A percentile compares a stretch with the other conserved stretches of the same genome.
phyloP scores from a whole-genome alignment of 2,888 invertebrate genomes.

The Drosophila mercatorum region DNA sequence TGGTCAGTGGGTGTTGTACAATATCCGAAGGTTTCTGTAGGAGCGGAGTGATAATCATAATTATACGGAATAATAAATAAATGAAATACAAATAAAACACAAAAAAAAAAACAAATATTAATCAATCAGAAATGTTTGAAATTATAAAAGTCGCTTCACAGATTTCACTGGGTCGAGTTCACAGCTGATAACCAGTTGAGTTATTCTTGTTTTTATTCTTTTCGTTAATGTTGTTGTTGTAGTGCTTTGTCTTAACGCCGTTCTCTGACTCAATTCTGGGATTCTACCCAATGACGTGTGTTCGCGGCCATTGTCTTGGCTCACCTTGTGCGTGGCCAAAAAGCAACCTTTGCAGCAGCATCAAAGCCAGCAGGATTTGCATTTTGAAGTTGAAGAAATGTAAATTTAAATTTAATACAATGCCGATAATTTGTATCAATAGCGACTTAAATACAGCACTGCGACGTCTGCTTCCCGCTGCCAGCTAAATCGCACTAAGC shows the following conservation, averaged over 20 bases:
- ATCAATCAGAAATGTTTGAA: conserved; percentile 4
- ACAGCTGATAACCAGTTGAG: conserved; percentile 62
- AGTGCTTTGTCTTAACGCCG: conserved; percentile 12
- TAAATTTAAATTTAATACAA: not conserved
- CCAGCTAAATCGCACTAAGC: conserved; percentile 55
- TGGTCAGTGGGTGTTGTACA: conserved; percentile 71
- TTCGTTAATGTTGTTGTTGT: conserved; percentile 11
- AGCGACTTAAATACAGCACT: conserved; percentile 15
- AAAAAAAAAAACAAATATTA: conserved; percentile 5
- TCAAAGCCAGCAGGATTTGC: conserved; percentile 36
- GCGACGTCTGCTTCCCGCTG: conserved; percentile 14
- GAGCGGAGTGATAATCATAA: not conserved
- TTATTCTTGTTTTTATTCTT: conserved; percentile 17
- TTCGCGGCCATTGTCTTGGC: conserved; percentile 1
- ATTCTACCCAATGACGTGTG: not conserved
- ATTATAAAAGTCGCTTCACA: conserved; percentile 9
- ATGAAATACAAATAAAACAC: not conserved
- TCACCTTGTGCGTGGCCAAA: conserved; percentile 44
- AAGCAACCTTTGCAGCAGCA: conserved; percentile 29
- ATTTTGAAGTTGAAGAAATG: conserved; percentile 8
- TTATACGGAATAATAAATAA: not conserved
- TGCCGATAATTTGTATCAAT: not conserved
- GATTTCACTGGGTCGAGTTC: conserved; percentile 61
- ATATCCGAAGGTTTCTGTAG: conserved; percentile 65
- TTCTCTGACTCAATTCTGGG: conserved; percentile 14